Base-by-base conservation (phyloP, 1,140 invertebrate species). In the Nasonia longicornis region DNA sequence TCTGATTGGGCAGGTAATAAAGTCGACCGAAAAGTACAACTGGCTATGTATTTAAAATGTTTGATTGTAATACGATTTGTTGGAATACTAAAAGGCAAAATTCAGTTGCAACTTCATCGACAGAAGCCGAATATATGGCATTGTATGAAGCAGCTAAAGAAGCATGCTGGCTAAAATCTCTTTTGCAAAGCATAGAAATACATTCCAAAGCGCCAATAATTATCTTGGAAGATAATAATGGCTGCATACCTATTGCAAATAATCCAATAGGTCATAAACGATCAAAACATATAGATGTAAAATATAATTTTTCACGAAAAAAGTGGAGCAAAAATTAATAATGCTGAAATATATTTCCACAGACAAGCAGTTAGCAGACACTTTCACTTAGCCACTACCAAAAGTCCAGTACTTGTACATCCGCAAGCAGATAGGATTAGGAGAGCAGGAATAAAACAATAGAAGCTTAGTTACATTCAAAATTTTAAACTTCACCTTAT, bases 41-140 rank as follows among this genome's bases (percentile, higher is more conserved):
- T 16, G 83, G 82, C 7, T 84, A 80, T 79, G 3, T 86, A 14
- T 84, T 85, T 73, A 83, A 82, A 79, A 45, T 85, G n/a, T 84
- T 67, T 82, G 82, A 79, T 26, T 81, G 79, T 77, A 10, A 38
- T 38, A 79, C 83, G n/a, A 81, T 88, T 31, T 73, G 67, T 29
- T 87, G 88, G 88, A 78, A 63, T 78, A 86, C 85, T 38, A 85
- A 85, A 77, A 87, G 84, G 81, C 87, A 90, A 75, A 38, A 64
- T 63, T 85, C 84, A 20, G 86, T 90, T 3, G 85, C 87, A 58
- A 74, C 85, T 26, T 91, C 86, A 26, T 89, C 86, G 7, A 86
- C 85, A n/a, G 83, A 88, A 84, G 85, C 86, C 3, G 86, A 88
- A 80, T 86, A 85, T 69, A 83, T 89, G 77, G 85, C 88, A 10